These are phyloP conservation scores for Delia radicum DNA, from an alignment of 1,140 invertebrate genomes.

Conservation along the genomic window DNA sequence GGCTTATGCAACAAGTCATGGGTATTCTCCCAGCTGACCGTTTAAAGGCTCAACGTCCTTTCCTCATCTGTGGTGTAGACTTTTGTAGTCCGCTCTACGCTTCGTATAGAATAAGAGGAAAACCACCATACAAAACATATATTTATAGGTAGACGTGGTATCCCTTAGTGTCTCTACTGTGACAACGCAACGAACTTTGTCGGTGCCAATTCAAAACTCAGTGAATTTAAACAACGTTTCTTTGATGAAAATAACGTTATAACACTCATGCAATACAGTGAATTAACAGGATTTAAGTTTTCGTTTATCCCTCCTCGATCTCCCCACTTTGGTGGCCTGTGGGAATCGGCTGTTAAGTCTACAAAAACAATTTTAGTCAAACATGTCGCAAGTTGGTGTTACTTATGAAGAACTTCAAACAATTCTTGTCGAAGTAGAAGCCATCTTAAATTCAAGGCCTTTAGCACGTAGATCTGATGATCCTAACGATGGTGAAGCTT, in stretches of 20 bases:
- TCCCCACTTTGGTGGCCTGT: constrained; percentile 47
- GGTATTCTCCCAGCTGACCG: constrained; percentile 7
- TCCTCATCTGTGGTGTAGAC: neutral
- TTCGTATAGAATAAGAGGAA: neutral
- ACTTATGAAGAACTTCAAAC: no score
- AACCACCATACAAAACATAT: constrained; percentile 27
- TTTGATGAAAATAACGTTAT: neutral
- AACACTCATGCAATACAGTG: neutral
- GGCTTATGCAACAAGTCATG: neutral
- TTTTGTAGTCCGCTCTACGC: constrained; percentile 16
- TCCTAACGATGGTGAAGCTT: constrained; percentile 34
- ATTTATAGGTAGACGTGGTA: constrained; percentile 11
- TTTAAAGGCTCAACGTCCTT: neutral
- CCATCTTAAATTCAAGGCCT: constrained; percentile 38
- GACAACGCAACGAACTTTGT: constrained; percentile 3
- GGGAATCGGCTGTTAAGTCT: constrained; percentile 28
- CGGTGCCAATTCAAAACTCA: constrained; percentile 18
- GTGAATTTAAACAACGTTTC: neutral
- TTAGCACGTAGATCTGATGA: constrained; percentile 35
- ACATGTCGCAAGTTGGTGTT: neutral
- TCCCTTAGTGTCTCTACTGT: neutral
- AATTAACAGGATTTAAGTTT: neutral
- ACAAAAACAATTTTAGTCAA: neutral
- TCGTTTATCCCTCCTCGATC: constrained; percentile 29
- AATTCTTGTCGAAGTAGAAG: constrained; percentile 34